A percentile compares a stretch with the other conserved stretches of the same genome.
phyloP scores from a whole-genome alignment of 2,797 vertebrate genomes.

The Sebastes diaconus region DNA sequence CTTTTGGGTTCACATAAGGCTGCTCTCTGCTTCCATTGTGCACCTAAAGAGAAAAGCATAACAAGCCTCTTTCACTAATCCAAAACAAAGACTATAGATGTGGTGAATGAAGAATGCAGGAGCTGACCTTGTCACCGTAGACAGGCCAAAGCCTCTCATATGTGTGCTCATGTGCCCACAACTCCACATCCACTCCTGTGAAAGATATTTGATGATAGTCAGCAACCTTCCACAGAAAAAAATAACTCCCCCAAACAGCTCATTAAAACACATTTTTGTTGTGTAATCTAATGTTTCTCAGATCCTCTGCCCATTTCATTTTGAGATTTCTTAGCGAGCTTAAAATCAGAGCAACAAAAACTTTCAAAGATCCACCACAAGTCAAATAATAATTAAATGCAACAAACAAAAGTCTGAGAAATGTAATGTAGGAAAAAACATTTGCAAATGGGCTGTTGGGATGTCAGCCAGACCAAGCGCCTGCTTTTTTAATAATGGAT shows the following conservation, averaged over 20 bases:
- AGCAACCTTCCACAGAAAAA: neutral
- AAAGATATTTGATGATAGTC: conserved; percentile 17
- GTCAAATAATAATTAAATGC: conserved; percentile 38
- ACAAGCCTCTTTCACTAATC: neutral
- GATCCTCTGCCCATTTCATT: conserved; percentile 32
- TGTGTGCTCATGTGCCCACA: conserved; percentile 93
- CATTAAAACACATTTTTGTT: neutral
- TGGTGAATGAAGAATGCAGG: neutral
- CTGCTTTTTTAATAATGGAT: conserved; percentile 61
- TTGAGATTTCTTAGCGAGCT: conserved; percentile 23
- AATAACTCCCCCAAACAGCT: conserved; percentile 5
- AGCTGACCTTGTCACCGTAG: conserved; percentile 86
- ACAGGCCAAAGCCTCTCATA: conserved; percentile 92
- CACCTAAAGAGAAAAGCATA: conserved; percentile 76
- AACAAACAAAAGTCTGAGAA: conserved; percentile 62
- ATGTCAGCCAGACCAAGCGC: conserved; percentile 39
- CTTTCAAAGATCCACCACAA: conserved; percentile 1
- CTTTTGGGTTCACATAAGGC: conserved; percentile 88
- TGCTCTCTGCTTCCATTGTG: conserved; percentile 84
- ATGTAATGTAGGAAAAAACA: conserved; percentile 53
- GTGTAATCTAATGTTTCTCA: conserved; percentile 14
- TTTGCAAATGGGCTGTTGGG: conserved; percentile 45
- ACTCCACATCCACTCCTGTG: conserved; percentile 89
- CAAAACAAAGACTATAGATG: neutral
- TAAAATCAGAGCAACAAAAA: conserved; percentile 38